Percentiles rank a stretch among this genome's conserved stretches.
Evolutionary conservation across 92 coral and sea anemone genomes (phyloP).

Genomic region (Heliopora coerulea): DNA sequence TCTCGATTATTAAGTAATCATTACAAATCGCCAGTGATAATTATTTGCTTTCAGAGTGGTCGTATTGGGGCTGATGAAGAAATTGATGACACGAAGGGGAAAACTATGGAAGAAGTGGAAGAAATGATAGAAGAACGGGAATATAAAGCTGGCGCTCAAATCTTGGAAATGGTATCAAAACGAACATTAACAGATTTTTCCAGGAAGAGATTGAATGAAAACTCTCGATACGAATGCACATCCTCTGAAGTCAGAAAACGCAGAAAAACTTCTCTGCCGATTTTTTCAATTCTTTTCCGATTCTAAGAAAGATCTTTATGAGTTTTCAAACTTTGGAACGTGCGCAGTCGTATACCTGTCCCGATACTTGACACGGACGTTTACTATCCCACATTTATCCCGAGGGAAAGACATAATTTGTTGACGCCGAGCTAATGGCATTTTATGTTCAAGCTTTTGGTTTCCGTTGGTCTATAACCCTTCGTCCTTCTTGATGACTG

Average conservation of each 20-base stretch:
- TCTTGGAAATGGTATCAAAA: slow-evolving; percentile 87
- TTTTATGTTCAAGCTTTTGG: slow-evolving; percentile 35
- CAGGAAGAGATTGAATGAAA: too few species aligned
- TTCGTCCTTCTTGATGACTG: slow-evolving; percentile 39
- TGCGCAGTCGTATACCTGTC: too few species aligned
- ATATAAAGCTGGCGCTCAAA: slow-evolving; percentile 88
- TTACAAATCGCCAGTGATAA: too few species aligned
- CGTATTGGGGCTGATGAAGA: slow-evolving; percentile 99
- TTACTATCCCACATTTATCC: neutral
- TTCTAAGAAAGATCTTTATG: too few species aligned
- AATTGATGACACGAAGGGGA: slow-evolving; percentile 90
- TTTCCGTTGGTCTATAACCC: slow-evolving; percentile 55
- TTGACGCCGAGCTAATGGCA: neutral
- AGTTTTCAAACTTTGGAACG: too few species aligned
- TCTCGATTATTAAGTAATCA: too few species aligned
- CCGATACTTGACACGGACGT: too few species aligned
- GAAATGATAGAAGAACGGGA: slow-evolving; percentile 88
- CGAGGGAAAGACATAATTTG: neutral
- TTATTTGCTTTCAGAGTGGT: slow-evolving; percentile 68
- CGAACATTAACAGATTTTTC: too few species aligned
- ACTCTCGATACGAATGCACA: too few species aligned
- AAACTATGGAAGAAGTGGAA: slow-evolving; percentile 78
- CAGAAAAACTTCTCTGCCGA: too few species aligned
- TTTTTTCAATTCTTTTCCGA: too few species aligned
- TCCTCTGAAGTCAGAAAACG: too few species aligned